phyloP scores from a whole-genome alignment of 2,888 invertebrate species.

The Lasioglossum oenotherae region DNA sequence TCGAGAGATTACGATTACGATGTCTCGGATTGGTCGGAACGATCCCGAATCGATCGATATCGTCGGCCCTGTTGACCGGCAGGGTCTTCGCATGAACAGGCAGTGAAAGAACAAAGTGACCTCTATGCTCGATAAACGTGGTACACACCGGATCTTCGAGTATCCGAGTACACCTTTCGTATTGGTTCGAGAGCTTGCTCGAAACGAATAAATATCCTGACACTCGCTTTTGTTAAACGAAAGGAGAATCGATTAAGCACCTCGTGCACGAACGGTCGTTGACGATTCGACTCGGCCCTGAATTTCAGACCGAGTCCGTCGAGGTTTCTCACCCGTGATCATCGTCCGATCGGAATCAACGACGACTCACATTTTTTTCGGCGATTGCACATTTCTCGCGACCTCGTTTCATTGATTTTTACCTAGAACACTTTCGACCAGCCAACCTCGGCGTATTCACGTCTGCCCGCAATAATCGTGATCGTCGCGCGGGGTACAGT shows the following conservation, averaged over 20 bases:
- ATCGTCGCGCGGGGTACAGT: not conserved
- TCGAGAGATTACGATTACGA: not conserved
- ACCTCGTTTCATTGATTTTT: constrained; percentile 28
- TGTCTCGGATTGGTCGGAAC: constrained; percentile 8
- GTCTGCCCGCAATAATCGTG: constrained; percentile 16
- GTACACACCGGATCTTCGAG: not conserved
- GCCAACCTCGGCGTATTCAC: constrained; percentile 76
- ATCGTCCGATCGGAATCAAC: not conserved
- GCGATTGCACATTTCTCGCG: constrained; percentile 54
- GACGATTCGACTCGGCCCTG: not conserved
- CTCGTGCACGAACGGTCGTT: constrained; percentile 7
- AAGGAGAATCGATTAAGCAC: constrained; percentile 3
- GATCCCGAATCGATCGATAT: constrained; percentile 56
- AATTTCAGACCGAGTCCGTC: not conserved
- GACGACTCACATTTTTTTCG: constrained; percentile 13
- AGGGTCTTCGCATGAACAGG: constrained; percentile 36
- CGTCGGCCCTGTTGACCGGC: not conserved
- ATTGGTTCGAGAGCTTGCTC: not conserved
- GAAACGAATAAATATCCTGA: constrained; percentile 1
- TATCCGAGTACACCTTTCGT: not conserved
- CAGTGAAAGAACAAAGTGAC: constrained; percentile 48
- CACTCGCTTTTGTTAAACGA: not conserved
- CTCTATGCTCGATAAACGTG: constrained; percentile 25
- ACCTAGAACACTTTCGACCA: constrained; percentile 70
- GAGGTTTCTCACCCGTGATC: constrained; percentile 3